These are phyloP conservation scores for Troides oblongomaculatus DNA, from an alignment of 2,888 invertebrate species.

Conservation along the genomic window DNA sequence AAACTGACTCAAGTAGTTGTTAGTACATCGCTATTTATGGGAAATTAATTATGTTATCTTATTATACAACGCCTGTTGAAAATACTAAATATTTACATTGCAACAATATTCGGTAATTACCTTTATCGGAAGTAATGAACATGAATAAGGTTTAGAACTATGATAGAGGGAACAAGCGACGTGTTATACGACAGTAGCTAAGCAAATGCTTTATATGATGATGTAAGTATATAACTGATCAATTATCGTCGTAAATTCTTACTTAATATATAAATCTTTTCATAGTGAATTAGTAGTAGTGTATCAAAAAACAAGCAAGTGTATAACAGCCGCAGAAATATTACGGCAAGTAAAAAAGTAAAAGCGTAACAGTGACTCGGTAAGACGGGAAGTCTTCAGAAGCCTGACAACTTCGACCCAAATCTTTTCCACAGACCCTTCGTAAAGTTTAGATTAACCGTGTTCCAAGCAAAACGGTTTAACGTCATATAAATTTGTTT, in stretches of 20 bases:
- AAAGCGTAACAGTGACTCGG: constrained; percentile 35
- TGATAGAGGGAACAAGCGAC: too few species aligned
- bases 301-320: too few species aligned
- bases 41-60: neutral
- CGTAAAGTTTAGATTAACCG: constrained; percentile 32
- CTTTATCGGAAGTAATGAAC: too few species aligned
- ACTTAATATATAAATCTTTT: too few species aligned
- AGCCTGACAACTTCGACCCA: constrained; percentile 42
- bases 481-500: constrained; percentile 22
- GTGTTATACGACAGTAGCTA: too few species aligned
- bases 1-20: constrained; percentile 8
- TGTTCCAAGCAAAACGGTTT: constrained; percentile 14
- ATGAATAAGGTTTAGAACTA: too few species aligned
- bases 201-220: too few species aligned
- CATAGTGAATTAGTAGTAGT: too few species aligned
- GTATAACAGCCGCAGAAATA: neutral
- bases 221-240: too few species aligned
- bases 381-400: constrained; percentile 37
- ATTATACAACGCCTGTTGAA: neutral
- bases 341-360: constrained; percentile 5
- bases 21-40: neutral
- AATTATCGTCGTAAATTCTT: too few species aligned
- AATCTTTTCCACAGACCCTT: constrained; percentile 45
- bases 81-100: neutral
- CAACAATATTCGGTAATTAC: neutral